Percentiles rank a stretch among this genome's conserved stretches.
Conservation (phyloP, 1,140 invertebrate genomes). For the Heliconius nattereri region DNA sequence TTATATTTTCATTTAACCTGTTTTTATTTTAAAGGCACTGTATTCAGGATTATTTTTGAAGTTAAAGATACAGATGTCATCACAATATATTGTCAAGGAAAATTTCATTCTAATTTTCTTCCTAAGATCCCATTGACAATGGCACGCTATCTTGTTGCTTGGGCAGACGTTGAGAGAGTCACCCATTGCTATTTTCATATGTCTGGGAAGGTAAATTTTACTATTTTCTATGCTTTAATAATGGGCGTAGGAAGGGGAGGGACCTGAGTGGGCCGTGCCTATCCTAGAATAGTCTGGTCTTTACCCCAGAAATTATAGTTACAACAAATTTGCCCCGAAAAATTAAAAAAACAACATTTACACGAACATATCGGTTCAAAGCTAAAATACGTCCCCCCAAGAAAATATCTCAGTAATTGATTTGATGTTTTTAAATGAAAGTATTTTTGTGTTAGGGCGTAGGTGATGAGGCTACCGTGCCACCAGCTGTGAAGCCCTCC, state of each 20-base stretch:
- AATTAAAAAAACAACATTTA: too few species aligned
- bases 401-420: too few species aligned
- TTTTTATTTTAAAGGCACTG: conserved; percentile 53
- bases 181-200: conserved; percentile 70
- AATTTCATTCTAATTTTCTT: conserved; percentile 73
- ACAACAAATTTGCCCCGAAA: too few species aligned
- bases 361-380: too few species aligned
- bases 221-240: neutral
- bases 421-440: too few species aligned
- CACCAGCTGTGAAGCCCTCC: conserved; percentile 34
- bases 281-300: too few species aligned
- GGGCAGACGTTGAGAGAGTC: conserved; percentile 68
- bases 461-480: conserved; percentile 48
- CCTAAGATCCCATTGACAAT: conserved; percentile 69
- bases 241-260: too few species aligned
- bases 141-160: conserved; percentile 69
- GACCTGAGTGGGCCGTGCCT: too few species aligned
- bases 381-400: too few species aligned
- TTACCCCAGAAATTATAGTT: too few species aligned
- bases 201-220: conserved; percentile 47
- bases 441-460: conserved; percentile 41
- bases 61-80: conserved; percentile 74
- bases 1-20: neutral
- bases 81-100: conserved; percentile 75
- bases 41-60: conserved; percentile 73